Base-by-base conservation (phyloP, 35 echinoderm and acorn worm species). In the Heliocidaris erythrogramma region DNA sequence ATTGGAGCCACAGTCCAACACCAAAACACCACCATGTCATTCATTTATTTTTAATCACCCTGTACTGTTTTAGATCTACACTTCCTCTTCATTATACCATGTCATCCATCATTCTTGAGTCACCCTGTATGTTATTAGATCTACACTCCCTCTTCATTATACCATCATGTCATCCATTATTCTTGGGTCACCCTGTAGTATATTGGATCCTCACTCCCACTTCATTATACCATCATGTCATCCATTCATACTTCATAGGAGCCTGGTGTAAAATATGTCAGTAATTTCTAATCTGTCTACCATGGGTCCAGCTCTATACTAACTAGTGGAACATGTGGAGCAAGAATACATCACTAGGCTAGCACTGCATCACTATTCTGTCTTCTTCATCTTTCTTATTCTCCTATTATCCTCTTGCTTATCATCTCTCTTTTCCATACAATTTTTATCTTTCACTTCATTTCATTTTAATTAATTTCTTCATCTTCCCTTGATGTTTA, bases 151-250 rank as follows among this genome's bases (percentile, higher is more conserved):
- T 11, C 7, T 42, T 5, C 49, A 13, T 0, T 52, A 56, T 56
- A 11, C 14, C 50, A 53, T 53, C 8, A 10, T 9, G 52, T 11
- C 52, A 10, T 56, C 52, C 52, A 56, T 1, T 42, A 42, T 42
- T 42, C 35, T 42, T 42, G 35, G 9, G 52, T 13, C 65, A 78
- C 65, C 65, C 65, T 78, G 65, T 27, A 78, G 18, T 78, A 21
- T 21, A 27, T 78, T 78, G 65, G 18, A 17, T 78, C 27, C 18
- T 7, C 65, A 78, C 65, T 92, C 48, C 91, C 91, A 92, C 91
- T 92, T 59, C 91, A 92, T 92, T 92, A 92, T 52, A 12, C 24
- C 49, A 92, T 92, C 91, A 92, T 92, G 91, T 92, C 49, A 92
- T 92, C 91, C 48, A 92, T 92, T 92, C 91, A 92, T 12, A 59